These are phyloP conservation scores for Apomyelois bistriatella DNA, from an alignment of 2,888 invertebrate species.

Conservation along the genomic window DNA sequence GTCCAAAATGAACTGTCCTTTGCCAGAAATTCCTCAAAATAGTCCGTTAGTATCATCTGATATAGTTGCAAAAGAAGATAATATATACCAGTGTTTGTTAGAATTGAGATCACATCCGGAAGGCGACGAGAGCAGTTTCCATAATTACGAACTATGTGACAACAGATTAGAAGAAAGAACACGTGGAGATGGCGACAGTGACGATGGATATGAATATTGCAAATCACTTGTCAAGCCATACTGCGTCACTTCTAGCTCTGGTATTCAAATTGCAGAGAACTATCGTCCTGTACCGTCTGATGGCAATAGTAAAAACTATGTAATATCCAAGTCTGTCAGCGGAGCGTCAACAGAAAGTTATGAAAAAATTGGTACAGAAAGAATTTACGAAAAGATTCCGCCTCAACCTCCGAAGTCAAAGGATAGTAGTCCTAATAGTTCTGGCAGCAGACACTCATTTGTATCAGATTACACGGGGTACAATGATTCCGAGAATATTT, in stretches of 20 bases:
- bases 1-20: slow-evolving; percentile 70
- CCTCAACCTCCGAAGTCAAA: slow-evolving; percentile 52
- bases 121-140: slow-evolving; percentile 71
- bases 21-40: slow-evolving; percentile 71
- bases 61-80: slow-evolving; percentile 36
- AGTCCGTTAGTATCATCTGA: slow-evolving; percentile 26
- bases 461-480: slow-evolving; percentile 62
- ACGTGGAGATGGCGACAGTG: slow-evolving; percentile 69
- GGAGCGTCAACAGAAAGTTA: slow-evolving; percentile 68
- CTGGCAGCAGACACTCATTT: slow-evolving; percentile 61
- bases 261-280: slow-evolving; percentile 76
- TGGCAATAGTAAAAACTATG: slow-evolving; percentile 54
- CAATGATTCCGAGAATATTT: slow-evolving; percentile 80
- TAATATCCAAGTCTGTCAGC: slow-evolving; percentile 68
- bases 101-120: slow-evolving; percentile 74
- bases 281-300: slow-evolving; percentile 55
- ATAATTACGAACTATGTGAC: slow-evolving; percentile 76
- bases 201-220: slow-evolving; percentile 75
- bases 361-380: slow-evolving; percentile 70
- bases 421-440: slow-evolving; percentile 55
- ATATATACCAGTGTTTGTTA: slow-evolving; percentile 68
- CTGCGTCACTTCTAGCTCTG: slow-evolving; percentile 62
- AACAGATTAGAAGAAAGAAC: slow-evolving; percentile 65
- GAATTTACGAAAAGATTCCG: slow-evolving; percentile 73
- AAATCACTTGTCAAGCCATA: slow-evolving; percentile 69